Base-by-base conservation (phyloP, 2,888 invertebrate species). In the Leuctra nigra region DNA sequence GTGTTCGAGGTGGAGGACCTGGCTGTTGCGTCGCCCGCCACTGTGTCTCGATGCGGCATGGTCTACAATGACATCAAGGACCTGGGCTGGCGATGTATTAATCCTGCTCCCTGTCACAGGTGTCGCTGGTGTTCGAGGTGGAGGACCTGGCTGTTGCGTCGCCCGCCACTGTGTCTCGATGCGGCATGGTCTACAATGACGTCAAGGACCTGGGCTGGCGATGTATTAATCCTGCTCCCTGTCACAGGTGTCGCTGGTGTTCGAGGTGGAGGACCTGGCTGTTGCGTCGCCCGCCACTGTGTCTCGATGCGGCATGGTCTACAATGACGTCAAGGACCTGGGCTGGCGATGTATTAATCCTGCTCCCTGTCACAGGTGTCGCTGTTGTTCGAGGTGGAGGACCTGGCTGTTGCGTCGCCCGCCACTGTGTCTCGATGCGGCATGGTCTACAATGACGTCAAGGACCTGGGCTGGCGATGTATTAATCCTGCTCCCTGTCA, bases 151-250 rank as follows among this genome's bases (percentile, higher is more conserved):
- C 87, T 0, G 86, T 86, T 33, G 90, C 91, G 0, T 90, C 90
- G 0, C 94, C 94, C 0, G 94, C 94, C 0, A 94, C 94, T 0
- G 93, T 95, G 9, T 92, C 91, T 2, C 81, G 94, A 7, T 94
- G 93, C 68, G 94, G 94, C n/a, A 93, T 94, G 87, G 89, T 95
- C 36, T 94, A 92, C 73, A 87, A 91, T 68, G 94, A 95, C 70
- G 92, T 91, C 66, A 82, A 83, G 67, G 89, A 91, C 64, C 85
- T 91, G 75, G 91, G 92, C 36, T 94, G 94, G 93, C 78, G 81
- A n/a, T n/a, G n/a, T n/a, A n/a, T n/a, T n/a, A n/a, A n/a, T n/a
- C n/a, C n/a, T n/a, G n/a, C n/a, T n/a, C n/a, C n/a, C n/a, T n/a
- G 13, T 46, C 4, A 29, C 59, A 71, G 69, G 73, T 74, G 24